These are phyloP conservation scores for Phengaris alcon DNA, from an alignment of 2,888 invertebrate species.

Conservation along the genomic window DNA sequence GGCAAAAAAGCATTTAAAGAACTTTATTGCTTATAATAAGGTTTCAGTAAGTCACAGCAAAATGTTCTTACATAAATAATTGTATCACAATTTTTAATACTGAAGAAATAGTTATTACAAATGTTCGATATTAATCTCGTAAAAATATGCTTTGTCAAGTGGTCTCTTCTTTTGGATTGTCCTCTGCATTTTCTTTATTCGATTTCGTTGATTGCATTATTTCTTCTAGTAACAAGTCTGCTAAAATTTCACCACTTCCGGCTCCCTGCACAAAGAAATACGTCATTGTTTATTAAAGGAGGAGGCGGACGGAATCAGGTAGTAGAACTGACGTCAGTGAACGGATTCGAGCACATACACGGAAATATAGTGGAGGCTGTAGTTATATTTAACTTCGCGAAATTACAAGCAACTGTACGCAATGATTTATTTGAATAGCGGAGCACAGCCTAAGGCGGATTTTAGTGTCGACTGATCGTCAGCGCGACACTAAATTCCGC, in stretches of 20 bases:
- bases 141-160: constrained; percentile 68
- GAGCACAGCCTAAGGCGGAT: no score
- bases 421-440: no score
- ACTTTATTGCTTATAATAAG: constrained; percentile 27
- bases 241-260: constrained; percentile 63
- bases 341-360: no score
- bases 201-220: constrained; percentile 59
- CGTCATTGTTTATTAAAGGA: no score
- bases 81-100: constrained; percentile 63
- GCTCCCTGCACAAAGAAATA: constrained; percentile 50
- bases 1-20: not conserved
- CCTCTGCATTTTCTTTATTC: constrained; percentile 51
- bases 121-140: constrained; percentile 52
- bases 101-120: constrained; percentile 48
- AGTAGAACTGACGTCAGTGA: no score
- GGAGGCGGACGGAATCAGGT: no score
- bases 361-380: no score
- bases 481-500: no score
- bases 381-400: no score
- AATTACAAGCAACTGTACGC: no score
- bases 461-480: no score
- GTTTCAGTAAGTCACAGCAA: constrained; percentile 15
- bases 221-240: constrained; percentile 67
- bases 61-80: constrained; percentile 32
- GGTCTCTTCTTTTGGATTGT: constrained; percentile 52